Evolutionary conservation across 2,888 invertebrate species (phyloP), one percentile per base, ranked within the genome.

Genomic region (Volucella inanis): DNA sequence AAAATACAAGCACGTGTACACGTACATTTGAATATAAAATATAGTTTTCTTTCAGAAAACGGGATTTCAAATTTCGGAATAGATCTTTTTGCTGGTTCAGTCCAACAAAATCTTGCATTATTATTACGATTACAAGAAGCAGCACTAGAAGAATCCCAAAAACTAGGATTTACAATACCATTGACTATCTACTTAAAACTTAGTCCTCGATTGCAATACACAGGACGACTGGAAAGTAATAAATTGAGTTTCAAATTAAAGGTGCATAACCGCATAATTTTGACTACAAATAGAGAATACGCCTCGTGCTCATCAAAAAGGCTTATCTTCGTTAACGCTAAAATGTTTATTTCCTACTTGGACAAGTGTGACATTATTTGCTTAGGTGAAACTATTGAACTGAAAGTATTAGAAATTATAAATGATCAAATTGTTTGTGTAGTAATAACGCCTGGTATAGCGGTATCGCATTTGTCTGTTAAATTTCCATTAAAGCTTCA

Each of bases 191-290:
- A 90, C 45, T 89, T 89, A 2, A 89, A 89, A 45, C 43, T 91
- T 1, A 89, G 90, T 50, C 90, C 91, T 1, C 89, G 91, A 8
- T 55, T 88, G 18, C 91, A 90, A 11, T 91, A 88, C 45, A 90
- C 88, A 2, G 91, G 91, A 0, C 61, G 87, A 12, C 70, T 91
- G 72, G 79, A 86, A 1, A 65, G 55, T 22, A 54, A 55, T 14
- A 75, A 52, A n/a, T 12, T 54, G 1, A 10, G n/a, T 10, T 22
- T 87, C 0, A 22, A 75, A 0, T 45, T 91, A 12, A 54, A 71
- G 3, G 86, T 81, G 14, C 86, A 88, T 1, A 61, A 68, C 3
- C 67, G 72, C 6, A 14, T 90, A 0, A 77, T 59, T 0, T 15
- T 91, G 43, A 89, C 90, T 0, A 87, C 88, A 1, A 87, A 90